Evolutionary conservation across 2,797 vertebrate species (phyloP), one percentile per base, ranked within the genome.

Genomic region (Remorina albescens): DNA sequence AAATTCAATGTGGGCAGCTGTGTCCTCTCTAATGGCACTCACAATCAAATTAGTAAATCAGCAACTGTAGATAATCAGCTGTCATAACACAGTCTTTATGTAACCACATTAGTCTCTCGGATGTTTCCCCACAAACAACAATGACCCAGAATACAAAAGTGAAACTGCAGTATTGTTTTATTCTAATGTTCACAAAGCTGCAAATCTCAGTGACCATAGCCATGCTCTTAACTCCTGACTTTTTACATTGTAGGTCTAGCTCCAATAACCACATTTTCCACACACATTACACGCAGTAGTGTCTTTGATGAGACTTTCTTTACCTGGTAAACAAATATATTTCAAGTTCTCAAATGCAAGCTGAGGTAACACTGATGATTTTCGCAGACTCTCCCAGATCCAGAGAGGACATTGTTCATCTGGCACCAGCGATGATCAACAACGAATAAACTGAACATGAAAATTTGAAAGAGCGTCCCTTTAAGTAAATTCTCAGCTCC

Each of bases 1-100:
- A 19, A 51, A 11, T 18, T 57, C 2, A 26, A 28, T 36, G 28
- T 26, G 53, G 44, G 13, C 23, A 28, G 13, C n/a, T 39, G 12
- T 34, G 66, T 16, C 21, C 49, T 41, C 8, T 61, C 16, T 15
- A 37, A 12, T 63, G 26, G 34, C 34, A 44, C 21, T 64, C 46
- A 41, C n/a, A 64, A 49, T 71, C 36, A 71, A 51, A 80, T 73
- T 44, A 59, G 1, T 6, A 4, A 49, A 50, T 32, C 32, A 75
- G 63, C 25, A 68, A 57, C 39, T 37, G 10, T 25, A 62, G 59
- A 42, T 0, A 7, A 23, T 26, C 72, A 73, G 75, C 78, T 73
- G 68, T 63, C 3, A 16, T 6, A 39, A 57, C 58, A 49, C 13
- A 12, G 13, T 74, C 50, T 56, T 77, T 67, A 76, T 71, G 54